A percentile compares a stretch with the other conserved stretches of the same genome.
Evolutionary conservation across 2,113 vertebrate genomes (phyloP).

Genomic region (Elachura formosa): DNA sequence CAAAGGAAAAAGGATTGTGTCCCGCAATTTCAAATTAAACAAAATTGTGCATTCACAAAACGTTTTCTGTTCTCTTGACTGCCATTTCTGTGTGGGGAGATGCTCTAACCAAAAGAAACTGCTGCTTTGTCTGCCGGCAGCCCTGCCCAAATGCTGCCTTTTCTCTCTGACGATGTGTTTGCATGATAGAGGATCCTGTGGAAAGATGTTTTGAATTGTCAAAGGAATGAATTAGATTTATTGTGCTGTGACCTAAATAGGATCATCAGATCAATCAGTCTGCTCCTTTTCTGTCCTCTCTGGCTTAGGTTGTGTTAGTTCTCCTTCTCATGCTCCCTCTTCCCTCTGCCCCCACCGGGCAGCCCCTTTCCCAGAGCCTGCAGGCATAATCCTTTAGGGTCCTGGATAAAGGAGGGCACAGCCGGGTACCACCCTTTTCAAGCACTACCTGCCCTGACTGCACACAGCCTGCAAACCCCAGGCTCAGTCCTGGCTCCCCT

Average conservation of each 20-base stretch:
- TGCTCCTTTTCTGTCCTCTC: slow-evolving; percentile 28
- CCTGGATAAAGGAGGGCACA: neutral
- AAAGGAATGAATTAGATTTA: slow-evolving; percentile 56
- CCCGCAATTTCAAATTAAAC: neutral
- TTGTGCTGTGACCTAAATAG: slow-evolving; percentile 65
- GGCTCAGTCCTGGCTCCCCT: neutral
- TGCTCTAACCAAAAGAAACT: neutral
- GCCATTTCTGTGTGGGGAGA: neutral
- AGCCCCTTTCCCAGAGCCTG: neutral
- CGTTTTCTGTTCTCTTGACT: neutral
- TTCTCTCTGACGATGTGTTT: slow-evolving; percentile 37
- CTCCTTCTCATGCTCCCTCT: neutral
- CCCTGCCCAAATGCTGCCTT: neutral
- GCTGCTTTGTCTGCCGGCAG: slow-evolving; percentile 6
- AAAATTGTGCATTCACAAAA: neutral
- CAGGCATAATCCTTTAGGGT: neutral
- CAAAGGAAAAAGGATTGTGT: neutral
- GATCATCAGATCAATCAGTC: slow-evolving; percentile 62
- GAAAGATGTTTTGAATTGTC: slow-evolving; percentile 60
- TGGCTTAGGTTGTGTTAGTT: neutral
- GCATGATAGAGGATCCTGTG: slow-evolving; percentile 44
- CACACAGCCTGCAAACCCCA: neutral
- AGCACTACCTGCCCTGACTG: neutral
- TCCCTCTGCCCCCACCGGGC: neutral
- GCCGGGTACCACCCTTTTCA: neutral